A percentile compares a stretch with the other conserved stretches of the same genome.
Evolutionary conservation across 1,140 invertebrate species (phyloP).

Genomic region (Battus philenor): DNA sequence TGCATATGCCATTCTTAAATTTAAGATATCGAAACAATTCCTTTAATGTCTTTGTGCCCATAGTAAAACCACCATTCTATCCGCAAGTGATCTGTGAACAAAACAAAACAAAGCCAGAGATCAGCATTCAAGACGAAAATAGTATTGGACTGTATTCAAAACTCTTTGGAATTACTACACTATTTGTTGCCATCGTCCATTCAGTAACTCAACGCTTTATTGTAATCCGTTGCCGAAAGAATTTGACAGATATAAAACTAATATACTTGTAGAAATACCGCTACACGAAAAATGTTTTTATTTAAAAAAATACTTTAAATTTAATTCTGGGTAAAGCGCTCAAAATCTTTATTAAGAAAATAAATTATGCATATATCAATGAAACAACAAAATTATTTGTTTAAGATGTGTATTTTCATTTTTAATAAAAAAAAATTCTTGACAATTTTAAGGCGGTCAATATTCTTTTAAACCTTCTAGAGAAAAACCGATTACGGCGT

Average conservation of each 20-base stretch:
- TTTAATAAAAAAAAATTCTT: too few species aligned
- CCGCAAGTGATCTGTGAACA: conserved; percentile 38
- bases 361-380: too few species aligned
- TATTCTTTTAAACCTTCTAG: too few species aligned
- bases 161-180: conserved; percentile 69
- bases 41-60: conserved; percentile 32
- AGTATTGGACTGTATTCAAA: conserved; percentile 72
- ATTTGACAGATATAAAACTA: conserved; percentile 30
- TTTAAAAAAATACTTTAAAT: too few species aligned
- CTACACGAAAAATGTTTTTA: too few species aligned
- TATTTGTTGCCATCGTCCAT: conserved; percentile 66
- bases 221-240: conserved; percentile 49
- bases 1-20: conserved; percentile 8
- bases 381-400: too few species aligned
- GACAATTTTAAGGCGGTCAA: too few species aligned
- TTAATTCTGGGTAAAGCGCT: too few species aligned
- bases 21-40: conserved; percentile 38
- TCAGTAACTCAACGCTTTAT: conserved; percentile 63
- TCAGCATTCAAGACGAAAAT: conserved; percentile 65
- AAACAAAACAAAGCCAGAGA: conserved; percentile 59
- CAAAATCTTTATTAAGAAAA: too few species aligned
- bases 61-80: conserved; percentile 45
- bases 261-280: too few species aligned
- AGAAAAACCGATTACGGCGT: too few species aligned
- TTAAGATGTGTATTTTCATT: too few species aligned